Percentiles rank a stretch among this genome's conserved stretches.
Conservation (phyloP, 2,888 invertebrate genomes). For the Nasonovia ribisnigri region DNA sequence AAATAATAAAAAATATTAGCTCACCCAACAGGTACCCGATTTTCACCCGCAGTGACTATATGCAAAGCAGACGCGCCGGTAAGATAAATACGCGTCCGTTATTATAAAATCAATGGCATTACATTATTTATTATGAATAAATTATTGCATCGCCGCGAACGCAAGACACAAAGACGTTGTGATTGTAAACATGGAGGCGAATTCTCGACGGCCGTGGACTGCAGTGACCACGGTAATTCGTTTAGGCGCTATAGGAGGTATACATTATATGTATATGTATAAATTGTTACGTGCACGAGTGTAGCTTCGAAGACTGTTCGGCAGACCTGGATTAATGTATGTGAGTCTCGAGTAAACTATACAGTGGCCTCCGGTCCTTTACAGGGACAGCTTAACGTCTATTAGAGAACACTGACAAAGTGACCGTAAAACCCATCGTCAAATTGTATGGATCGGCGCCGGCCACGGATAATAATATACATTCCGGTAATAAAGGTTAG, state of each 20-base stretch:
- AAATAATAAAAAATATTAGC: background rate
- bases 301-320: background rate
- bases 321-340: constrained; percentile 8
- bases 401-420: constrained; percentile 31
- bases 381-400: constrained; percentile 22
- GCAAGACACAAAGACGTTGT: background rate
- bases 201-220: background rate
- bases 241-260: background rate
- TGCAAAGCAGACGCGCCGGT: background rate
- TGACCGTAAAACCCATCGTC: background rate
- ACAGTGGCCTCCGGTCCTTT: background rate
- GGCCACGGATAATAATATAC: background rate
- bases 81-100: background rate
- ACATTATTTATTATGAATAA: background rate
- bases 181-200: background rate
- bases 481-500: constrained; percentile 5
- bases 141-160: background rate
- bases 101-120: background rate
- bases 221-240: background rate
- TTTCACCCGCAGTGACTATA: background rate
- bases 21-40: background rate
- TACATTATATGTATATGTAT: background rate
- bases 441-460: background rate
- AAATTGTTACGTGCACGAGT: background rate
- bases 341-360: background rate